phyloP scores from a whole-genome alignment of 2,888 invertebrate genomes.

The Drosophila diplacantha region DNA sequence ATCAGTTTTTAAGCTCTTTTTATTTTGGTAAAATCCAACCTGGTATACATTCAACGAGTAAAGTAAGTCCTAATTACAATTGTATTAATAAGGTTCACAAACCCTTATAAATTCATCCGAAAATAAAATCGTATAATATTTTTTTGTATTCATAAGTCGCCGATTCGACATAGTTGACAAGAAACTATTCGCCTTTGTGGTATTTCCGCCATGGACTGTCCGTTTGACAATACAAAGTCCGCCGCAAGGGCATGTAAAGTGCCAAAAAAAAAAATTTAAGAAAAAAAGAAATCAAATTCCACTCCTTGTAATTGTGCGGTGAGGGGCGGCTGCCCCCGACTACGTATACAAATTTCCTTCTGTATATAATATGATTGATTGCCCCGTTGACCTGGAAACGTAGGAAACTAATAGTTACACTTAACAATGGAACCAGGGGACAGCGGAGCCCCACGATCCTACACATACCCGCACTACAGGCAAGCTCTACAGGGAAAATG shows the following conservation, averaged over 20 bases:
- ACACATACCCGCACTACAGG: constrained; percentile 12
- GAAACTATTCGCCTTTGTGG: constrained; percentile 16
- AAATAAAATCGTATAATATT: constrained; percentile 9
- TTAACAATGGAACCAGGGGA: constrained; percentile 61
- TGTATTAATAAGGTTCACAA: no score
- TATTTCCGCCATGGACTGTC: constrained; percentile 20
- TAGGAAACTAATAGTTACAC: constrained; percentile 71
- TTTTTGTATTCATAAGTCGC: not conserved
- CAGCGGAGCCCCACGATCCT: constrained; percentile 39
- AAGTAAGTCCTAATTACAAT: no score
- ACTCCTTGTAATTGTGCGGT: constrained; percentile 45
- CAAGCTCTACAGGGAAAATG: constrained; percentile 45
- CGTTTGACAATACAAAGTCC: constrained; percentile 27
- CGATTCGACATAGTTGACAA: constrained; percentile 27
- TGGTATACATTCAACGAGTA: no score
- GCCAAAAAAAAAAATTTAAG: constrained; percentile 26
- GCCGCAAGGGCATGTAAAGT: constrained; percentile 41
- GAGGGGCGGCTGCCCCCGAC: constrained; percentile 18
- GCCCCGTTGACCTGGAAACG: constrained; percentile 74
- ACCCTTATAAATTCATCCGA: no score
- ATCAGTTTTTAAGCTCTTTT: no score
- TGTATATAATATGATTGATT: constrained; percentile 73
- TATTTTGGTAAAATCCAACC: not conserved
- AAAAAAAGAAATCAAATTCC: constrained; percentile 30
- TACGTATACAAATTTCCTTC: constrained; percentile 65